phyloP scores from a whole-genome alignment of 1,140 invertebrate genomes.

The Leucophenga varia region DNA sequence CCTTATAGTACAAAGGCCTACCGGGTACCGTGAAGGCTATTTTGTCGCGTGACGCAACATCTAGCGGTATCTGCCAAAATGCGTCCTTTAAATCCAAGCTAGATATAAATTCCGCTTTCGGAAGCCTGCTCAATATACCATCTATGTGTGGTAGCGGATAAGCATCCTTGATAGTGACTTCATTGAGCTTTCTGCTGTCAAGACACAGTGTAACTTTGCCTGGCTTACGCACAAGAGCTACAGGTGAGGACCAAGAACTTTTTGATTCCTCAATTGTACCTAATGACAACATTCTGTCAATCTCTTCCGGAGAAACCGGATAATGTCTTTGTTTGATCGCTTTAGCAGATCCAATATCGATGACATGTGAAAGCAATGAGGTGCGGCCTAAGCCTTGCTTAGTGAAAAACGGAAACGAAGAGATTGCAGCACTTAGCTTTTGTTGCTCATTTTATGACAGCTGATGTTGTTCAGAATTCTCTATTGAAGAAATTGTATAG shows the following conservation, averaged over 20 bases:
- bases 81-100: slow-evolving; percentile 24
- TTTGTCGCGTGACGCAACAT: slow-evolving; percentile 33
- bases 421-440: slow-evolving; percentile 10
- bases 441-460: not conserved
- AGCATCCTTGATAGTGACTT: slow-evolving; percentile 31
- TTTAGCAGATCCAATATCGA: slow-evolving; percentile 25
- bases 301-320: slow-evolving; percentile 27
- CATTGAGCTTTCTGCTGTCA: slow-evolving; percentile 36
- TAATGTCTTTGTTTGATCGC: slow-evolving; percentile 32
- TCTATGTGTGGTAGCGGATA: slow-evolving; percentile 36
- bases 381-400: slow-evolving; percentile 33
- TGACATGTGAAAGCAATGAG: slow-evolving; percentile 23
- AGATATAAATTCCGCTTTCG: slow-evolving; percentile 21
- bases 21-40: slow-evolving; percentile 52
- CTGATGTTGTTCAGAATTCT: not conserved
- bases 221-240: slow-evolving; percentile 33
- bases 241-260: slow-evolving; percentile 31
- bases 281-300: slow-evolving; percentile 29
- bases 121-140: slow-evolving; percentile 16
- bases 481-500: not conserved
- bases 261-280: slow-evolving; percentile 27
- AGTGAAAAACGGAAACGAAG: slow-evolving; percentile 11
- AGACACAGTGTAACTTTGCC: slow-evolving; percentile 29
- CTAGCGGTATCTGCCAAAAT: slow-evolving; percentile 48
- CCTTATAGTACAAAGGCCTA: slow-evolving; percentile 6